Evolutionary conservation across 2,888 invertebrate genomes (phyloP), one percentile per base, ranked within the genome.

Genomic region (Dascillus cervinus): DNA sequence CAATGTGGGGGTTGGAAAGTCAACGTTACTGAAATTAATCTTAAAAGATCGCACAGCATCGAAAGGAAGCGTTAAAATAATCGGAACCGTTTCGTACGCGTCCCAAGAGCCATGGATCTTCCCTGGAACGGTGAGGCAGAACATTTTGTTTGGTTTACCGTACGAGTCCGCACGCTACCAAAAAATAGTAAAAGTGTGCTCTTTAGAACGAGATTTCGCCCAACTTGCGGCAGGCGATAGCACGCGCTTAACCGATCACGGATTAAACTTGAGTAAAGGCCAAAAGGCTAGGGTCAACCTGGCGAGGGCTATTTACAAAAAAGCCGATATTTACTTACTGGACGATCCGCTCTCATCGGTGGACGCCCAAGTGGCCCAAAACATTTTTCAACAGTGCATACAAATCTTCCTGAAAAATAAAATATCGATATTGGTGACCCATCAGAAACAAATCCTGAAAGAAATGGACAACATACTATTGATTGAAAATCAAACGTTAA

Each of bases 251-350:
- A 87, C 87, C 3, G 88, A 90, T 51, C 71, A 82, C 26, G 89
- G 89, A 4, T 73, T 81, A 1, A 79, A 81, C 13, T 63, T 90
- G 8, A 86, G 85, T 20, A 87, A 87, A n/a, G 88, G 88, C 5
- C 89, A 89, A 63, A 77, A 78, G 58, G 85, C 87, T 2, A 70
- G 89, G 41, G 75, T 90, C 14, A 84, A 82, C 58, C 65, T 90
- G 88, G 33, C 33, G 3, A 10, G 33, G 10, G 23, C 33, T 3
- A 24, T 33, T 19, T 33, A 29, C 23, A 33, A 29, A 27, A 13
- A 15, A 4, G 33, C 33, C 6, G 33, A 33, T 24, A 29, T 33
- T 23, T 33, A 33, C 22, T 23, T 33, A 15, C 17, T 33, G 9
- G 33, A 33, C 9, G 33, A 33, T 22, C 24, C 27, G 4, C 17